Base-by-base conservation (phyloP, 2,888 invertebrate species). In the Microplitis deprimator region DNA sequence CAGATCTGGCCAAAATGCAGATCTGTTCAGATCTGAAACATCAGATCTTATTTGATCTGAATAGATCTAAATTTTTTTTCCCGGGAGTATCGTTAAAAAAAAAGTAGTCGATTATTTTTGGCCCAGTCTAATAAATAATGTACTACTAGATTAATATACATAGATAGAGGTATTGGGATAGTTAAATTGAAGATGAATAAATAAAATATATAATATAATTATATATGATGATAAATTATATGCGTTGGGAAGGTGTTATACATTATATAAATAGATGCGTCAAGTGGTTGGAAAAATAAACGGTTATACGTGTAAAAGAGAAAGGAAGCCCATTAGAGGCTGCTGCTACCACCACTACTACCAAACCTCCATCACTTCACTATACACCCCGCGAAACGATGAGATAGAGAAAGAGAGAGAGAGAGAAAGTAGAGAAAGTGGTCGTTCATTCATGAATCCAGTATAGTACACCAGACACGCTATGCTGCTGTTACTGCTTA, bases 371-470 rank as follows among this genome's bases (percentile, higher is more conserved):
- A 50, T 50, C 2, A 50, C 29, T 29, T 29, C 29, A 29, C 29
- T 29, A 29, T 29, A 29, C 29, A 29, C 4, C 29, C 29, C 29
- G 29, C 29, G 50, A 50, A 3, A 50, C 50, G 13, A 13, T 13
- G 50, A 50, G 50, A 50, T 13, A 50, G 50, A 50, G 8, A 39
- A n/a, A 50, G 39, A 50, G 61, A 50, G 64, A 2, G 68, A 50
- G 68, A 10, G 8, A 50, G 8, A 79, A 72, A 50, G 50, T 50
- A 50, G 50, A 79, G 79, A 71, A 70, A 79, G 78, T 75, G 85
- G 83, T 84, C 84, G 87, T 87, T 87, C 88, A 88, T 88, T 88
- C 88, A 88, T 87, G 85, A 88, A 85, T 84, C 84, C 83, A 73
- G 50, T 50, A 50, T 50, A 50, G 50, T 50, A 50, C 38, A 81